Evolutionary conservation across 2,797 vertebrate genomes (phyloP), one percentile per base, ranked within the genome.

Genomic region (Parambassis ranga): DNA sequence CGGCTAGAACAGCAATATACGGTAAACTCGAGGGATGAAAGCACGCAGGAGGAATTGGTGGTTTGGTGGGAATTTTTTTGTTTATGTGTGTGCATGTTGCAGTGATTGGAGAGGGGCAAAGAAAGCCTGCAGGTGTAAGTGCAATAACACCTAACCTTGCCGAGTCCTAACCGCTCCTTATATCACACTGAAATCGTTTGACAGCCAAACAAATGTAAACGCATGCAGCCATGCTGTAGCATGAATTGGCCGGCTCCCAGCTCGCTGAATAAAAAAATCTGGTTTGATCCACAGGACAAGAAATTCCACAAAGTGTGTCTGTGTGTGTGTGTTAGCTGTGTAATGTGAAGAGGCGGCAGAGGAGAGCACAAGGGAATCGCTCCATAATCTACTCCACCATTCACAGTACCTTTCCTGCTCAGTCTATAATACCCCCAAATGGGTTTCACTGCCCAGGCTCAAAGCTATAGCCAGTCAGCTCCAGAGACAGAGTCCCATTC

Each of bases 301-400:
- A 62, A 63, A 60, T 53, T 74, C 79, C 78, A 79, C 68, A 15
- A 61, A 77, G 64, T 52, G 42, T n/a, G n/a, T n/a, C n/a, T 10
- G 51, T 57, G 61, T 81, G 61, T 77, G 66, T 74, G 73, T 71
- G 71, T 88, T 82, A 77, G 80, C 60, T 70, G 73, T 74, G 75
- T 83, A 78, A 86, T 71, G 67, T 74, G 80, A 85, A 72, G 79
- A 78, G 81, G 82, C 71, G 81, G 82, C 71, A 16, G 65, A 63
- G 50, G 56, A 56, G 69, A 76, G 65, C 81, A 77, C 76, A 52
- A 64, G 73, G 82, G 79, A 86, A 86, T 84, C 37, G 26, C 57
- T 75, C 77, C 71, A 71, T 89, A 89, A 91, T 92, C 85, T 88
- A 81, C 78, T 82, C 71, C 52, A 61, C 61, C 75, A 82, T 83